Evolutionary conservation across 2,888 invertebrate species (phyloP), one percentile per base, ranked within the genome.

Genomic region (Apamea crenata): DNA sequence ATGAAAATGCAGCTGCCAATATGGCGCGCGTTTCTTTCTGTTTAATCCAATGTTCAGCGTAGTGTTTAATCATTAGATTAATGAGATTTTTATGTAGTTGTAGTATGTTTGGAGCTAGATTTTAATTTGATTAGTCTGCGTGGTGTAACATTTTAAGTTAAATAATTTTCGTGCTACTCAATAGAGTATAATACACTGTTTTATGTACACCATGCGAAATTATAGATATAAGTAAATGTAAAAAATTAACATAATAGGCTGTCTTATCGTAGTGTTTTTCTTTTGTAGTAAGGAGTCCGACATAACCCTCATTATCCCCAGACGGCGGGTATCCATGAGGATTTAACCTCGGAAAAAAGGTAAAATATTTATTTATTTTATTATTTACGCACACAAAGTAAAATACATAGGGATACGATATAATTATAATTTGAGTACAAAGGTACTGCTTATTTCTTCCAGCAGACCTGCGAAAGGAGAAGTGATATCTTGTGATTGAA

Each of bases 1-100:
- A 85, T 82, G 88, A 83, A 80, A 80, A 72, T 84, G 85, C 75
- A 70, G 80, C 83, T 80, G 61, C 77, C 84, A 83, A 83, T 84
- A 86, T 83, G 74, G 82, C 80, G 68, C n/a, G 5, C 32, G 44
- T 29, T 77, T 84, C 84, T 87, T 87, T 84, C 81, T 61, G 63
- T 81, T 76, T 87, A 80, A 84, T 84, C 71, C 74, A 80, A 85
- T 87, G 68, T 84, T 77, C 80, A 68, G 61, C 40, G 67, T 56
- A 36, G 36, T 66, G 75, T 78, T 73, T 75, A 68, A 72, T 80
- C 53, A 84, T 77, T 80, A 80, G 18, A 56, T 65, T 80, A 29
- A 83, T 87, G 80, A 69, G 73, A 74, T 84, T 85, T 84, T 36
- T 44, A 40, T 29, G 53, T 4, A 59, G 7, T 68, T 67, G 5